A percentile compares a stretch with the other conserved stretches of the same genome.
These are phyloP conservation scores for Neodiprion virginianus DNA, from an alignment of 1,140 invertebrate genomes.

Conservation along the genomic window DNA sequence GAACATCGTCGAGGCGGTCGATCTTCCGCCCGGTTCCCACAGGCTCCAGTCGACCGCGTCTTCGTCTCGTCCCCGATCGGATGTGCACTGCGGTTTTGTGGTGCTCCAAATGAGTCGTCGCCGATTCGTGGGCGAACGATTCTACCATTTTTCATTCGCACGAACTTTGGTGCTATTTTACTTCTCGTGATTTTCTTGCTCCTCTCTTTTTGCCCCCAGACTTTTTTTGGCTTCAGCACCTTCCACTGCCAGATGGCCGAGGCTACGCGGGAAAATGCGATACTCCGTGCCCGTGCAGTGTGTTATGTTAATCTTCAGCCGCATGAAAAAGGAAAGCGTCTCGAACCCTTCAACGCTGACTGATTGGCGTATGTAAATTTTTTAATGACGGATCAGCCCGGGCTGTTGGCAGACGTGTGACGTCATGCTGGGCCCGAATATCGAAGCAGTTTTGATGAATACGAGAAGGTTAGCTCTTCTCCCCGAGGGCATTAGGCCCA, in stretches of 20 bases:
- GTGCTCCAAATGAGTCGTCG: background rate
- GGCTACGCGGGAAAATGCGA: no score
- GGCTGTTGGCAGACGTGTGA: constrained; percentile 36
- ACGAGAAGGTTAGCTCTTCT: constrained; percentile 30
- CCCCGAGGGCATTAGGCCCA: constrained; percentile 17
- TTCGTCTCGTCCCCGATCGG: background rate
- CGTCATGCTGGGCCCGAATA: constrained; percentile 49
- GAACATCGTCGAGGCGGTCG: background rate
- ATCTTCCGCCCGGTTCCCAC: background rate
- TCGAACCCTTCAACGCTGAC: constrained; percentile 33
- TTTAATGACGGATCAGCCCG: constrained; percentile 49
- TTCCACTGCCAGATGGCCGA: no score
- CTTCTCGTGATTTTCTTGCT: no score
- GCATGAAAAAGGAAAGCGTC: constrained; percentile 24
- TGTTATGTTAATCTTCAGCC: constrained; percentile 40
- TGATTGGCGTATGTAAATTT: constrained; percentile 52
- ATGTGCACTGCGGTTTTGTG: background rate
- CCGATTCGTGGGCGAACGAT: no score
- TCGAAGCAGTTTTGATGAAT: constrained; percentile 52
- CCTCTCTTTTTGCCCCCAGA: no score
- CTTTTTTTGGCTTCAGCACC: no score
- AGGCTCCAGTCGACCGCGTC: background rate
- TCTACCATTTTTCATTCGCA: no score
- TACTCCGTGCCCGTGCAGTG: background rate
- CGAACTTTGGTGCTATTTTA: no score